Evolutionary conservation across 2,113 vertebrate species (phyloP), one percentile per base, ranked within the genome.

Genomic region (Xenus cinereus): DNA sequence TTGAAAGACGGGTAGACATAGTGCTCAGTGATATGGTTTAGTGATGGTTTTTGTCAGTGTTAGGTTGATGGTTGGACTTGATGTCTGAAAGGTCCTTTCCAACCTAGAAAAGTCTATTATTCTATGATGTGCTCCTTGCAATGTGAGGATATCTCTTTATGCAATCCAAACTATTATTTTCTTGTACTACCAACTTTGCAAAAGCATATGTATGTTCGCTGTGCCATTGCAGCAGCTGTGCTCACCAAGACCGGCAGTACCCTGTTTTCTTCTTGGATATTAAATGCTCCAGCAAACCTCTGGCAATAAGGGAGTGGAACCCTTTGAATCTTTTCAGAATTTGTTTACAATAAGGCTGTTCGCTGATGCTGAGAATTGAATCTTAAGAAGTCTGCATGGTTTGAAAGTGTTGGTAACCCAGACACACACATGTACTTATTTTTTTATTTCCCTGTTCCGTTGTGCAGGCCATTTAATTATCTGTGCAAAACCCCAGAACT

Each of bases 401-500:
- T 87, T 89, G 41, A 51, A 91, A 63, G 50, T 87, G 37, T 66
- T 66, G 37, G 54, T 72, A 84, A 68, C 16, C 5, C 19, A 41
- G 33, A 74, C 37, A 12, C 51, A 5, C n/a, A 3, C 73, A 24
- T 17, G 2, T 56, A 27, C 7, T 27, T 7, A 8, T 27, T 41
- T 26, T 41, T 7, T 43, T 17, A 7, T 68, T 26, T 16, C 24
- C 10, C 8, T 90, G 3, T 83, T 89, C 43, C 80, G 20, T 81
- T 97, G 46, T 93, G 32, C 97, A 99, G 99, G 95, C 98, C 98
- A 0, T 99, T 98, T 93, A 67, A 86, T 57, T 95, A 96, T 22
- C 97, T 99, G n/a, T 98, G 98, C 95, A 96, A 95, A 7, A 91
- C 98, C 86, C 97, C 98, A 14, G 92, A 97, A 27, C 95, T 99